A percentile compares a stretch with the other conserved stretches of the same genome.
Conservation (phyloP, 2,888 invertebrate species). For the Mycalesis mineus region DNA sequence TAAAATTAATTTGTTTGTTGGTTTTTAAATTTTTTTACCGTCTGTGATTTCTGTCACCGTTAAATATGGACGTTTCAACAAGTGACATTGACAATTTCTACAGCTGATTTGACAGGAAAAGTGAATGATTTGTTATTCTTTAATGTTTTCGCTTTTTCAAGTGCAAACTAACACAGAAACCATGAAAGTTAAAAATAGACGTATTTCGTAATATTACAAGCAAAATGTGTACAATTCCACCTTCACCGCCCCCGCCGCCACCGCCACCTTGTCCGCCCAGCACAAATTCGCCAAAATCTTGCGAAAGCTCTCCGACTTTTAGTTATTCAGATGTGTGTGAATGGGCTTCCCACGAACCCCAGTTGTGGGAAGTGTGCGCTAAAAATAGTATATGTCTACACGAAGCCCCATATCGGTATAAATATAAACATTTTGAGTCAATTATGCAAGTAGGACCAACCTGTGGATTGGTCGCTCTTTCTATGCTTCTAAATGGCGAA, state of each 20-base stretch:
- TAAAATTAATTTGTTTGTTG: too few species aligned
- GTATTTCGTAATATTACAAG: conserved; percentile 13
- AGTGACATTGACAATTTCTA: too few species aligned
- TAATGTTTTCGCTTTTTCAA: background rate
- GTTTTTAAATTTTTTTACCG: too few species aligned
- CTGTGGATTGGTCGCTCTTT: conserved; percentile 92
- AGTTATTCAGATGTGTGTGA: conserved; percentile 58
- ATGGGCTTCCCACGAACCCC: conserved; percentile 78
- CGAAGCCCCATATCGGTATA: conserved; percentile 67
- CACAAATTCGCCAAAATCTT: conserved; percentile 16
- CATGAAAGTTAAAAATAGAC: conserved; percentile 16
- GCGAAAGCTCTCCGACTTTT: conserved; percentile 22
- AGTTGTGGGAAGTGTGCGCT: conserved; percentile 78
- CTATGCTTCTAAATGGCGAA: conserved; percentile 83
- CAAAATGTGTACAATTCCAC: conserved; percentile 53
- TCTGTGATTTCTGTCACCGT: too few species aligned
- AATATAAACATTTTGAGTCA: conserved; percentile 59
- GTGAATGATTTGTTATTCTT: conserved; percentile 1
- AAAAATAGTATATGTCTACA: conserved; percentile 73
- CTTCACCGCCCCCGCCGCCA: conserved; percentile 41
- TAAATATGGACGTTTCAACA: too few species aligned
- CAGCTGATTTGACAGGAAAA: background rate
- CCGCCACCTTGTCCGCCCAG: conserved; percentile 32
- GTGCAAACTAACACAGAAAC: background rate
- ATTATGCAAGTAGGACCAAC: conserved; percentile 82